Evolutionary conservation across 2,113 vertebrate genomes (phyloP), one percentile per base, ranked within the genome.

Genomic region (Monarcha castaneiventris): DNA sequence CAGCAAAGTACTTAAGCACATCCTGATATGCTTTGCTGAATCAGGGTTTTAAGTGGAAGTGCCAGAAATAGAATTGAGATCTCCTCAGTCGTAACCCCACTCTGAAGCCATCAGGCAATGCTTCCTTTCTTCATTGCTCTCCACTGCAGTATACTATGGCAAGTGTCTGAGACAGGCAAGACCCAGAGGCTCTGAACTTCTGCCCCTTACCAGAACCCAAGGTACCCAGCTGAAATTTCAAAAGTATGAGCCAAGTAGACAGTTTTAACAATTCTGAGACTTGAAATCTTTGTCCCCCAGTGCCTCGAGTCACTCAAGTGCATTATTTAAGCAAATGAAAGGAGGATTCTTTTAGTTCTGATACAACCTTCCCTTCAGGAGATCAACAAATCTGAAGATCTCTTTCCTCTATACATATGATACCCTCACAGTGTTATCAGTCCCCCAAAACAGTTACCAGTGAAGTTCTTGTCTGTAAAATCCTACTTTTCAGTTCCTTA

Each of bases 1-100:
- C 80, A 90, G 79, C 48, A 52, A 95, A 94, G 94, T 69, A 92
- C 93, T 97, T 96, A 80, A 89, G 93, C 46, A 83, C 69, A 76
- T 94, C 74, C 87, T 87, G 76, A 89, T 21, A 6, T 51, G 51
- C 74, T 94, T 33, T 91, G 91, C 87, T 91, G 78, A 96, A 93
- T 93, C 87, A 86, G 78, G 77, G 75, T 83, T 96, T 94, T 92
- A 93, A 91, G 61, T 56, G n/a, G 74, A 87, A 83, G 90, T 77
- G 84, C 89, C 72, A 85, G 48, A 93, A 92, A 92, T 64, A 95
- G 89, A 94, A 95, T 4, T 72, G 54, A 84, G 67, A 87, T 85
- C 71, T 87, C 35, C 46, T 90, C 19, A 20, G 55, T 85, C 21
- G 6, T 26, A 80, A 72, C 33, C 18, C 19, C 16, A n/a, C 27